phyloP scores from a whole-genome alignment of 2,888 invertebrate genomes.

The Acrobeloides nanus region DNA sequence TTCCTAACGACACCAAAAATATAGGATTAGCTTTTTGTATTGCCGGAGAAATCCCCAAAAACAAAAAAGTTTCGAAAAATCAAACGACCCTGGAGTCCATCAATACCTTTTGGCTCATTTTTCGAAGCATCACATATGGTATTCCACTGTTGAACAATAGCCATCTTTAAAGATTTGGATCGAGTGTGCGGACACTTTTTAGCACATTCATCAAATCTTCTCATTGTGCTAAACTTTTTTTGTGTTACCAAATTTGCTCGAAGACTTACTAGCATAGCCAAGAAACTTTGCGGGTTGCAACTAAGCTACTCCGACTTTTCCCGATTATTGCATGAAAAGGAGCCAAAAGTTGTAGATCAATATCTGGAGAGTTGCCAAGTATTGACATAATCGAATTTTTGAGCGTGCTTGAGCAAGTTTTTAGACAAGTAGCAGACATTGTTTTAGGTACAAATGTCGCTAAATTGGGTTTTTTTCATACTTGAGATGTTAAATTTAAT shows the following conservation, averaged over 20 bases:
- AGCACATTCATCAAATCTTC: conserved; percentile 16
- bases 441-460: too few species aligned
- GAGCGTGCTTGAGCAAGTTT: conserved; percentile 12
- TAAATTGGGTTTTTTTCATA: too few species aligned
- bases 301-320: conserved; percentile 16
- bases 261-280: conserved; percentile 25
- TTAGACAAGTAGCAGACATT: too few species aligned
- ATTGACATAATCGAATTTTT: conserved; percentile 16
- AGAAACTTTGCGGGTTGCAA: conserved; percentile 17
- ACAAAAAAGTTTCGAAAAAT: too few species aligned
- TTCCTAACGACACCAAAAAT: too few species aligned
- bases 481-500: too few species aligned
- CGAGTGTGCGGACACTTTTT: conserved; percentile 14
- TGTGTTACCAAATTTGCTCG: neutral
- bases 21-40: too few species aligned
- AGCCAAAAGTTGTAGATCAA: conserved; percentile 15
- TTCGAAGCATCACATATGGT: conserved; percentile 19
- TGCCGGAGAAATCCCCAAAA: too few species aligned
- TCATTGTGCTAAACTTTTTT: conserved; percentile 14
- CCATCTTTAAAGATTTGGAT: conserved; percentile 15
- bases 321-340: conserved; percentile 22
- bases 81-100: neutral
- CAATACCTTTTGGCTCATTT: conserved; percentile 18
- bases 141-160: conserved; percentile 19
- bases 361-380: conserved; percentile 13